Conservation (phyloP, 1,140 invertebrate species). For the Steinernema feltiae region DNA sequence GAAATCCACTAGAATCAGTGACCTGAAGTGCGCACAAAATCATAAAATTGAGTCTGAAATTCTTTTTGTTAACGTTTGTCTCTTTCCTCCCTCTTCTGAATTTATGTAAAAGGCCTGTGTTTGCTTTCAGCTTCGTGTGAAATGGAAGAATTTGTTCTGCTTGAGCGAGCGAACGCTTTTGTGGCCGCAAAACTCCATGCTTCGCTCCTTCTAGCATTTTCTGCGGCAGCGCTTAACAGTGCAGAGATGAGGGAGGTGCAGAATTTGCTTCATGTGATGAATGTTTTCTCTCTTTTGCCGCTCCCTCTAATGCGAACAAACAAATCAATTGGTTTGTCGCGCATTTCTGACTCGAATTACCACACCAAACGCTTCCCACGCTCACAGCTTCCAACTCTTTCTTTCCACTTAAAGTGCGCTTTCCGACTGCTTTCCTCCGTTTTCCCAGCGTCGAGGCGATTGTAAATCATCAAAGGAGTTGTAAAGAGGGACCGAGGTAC, state of each 20-base stretch:
- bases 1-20: not conserved
- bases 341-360: not conserved
- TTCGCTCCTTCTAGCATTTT: too few relatives aligned
- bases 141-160: slow-evolving; percentile 1
- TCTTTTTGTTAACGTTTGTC: too few relatives aligned
- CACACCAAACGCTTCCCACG: not conserved
- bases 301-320: not conserved
- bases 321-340: not conserved
- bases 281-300: not conserved
- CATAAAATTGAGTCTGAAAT: too few relatives aligned
- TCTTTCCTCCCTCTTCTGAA: not conserved
- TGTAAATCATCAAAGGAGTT: not conserved
- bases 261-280: not conserved
- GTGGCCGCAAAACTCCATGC: not conserved
- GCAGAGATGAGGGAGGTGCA: too few relatives aligned
- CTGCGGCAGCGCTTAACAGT: too few relatives aligned
- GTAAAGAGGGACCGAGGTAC: not conserved
- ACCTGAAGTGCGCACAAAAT: not conserved
- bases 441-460: not conserved
- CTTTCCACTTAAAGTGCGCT: not conserved
- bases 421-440: not conserved
- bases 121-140: not conserved
- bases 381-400: not conserved
- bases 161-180: not conserved
- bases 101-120: not conserved